A percentile compares a stretch with the other conserved stretches of the same genome.
Conservation (phyloP, 2,797 vertebrate genomes). For the Sus cebifrons region DNA sequence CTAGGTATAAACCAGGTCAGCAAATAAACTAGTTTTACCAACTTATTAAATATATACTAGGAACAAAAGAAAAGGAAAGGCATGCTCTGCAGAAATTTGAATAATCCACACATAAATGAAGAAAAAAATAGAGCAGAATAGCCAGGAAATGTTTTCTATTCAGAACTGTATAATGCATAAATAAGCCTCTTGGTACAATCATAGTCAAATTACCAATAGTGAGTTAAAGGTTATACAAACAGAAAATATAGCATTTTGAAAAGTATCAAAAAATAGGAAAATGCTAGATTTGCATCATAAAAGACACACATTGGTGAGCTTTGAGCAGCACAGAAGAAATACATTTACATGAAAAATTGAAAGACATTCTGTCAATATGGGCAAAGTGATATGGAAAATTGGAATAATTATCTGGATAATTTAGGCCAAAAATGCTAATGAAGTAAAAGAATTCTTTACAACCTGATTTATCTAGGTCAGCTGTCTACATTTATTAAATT, state of each 20-base stretch:
- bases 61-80: not conserved
- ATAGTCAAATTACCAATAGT: slow-evolving; percentile 57
- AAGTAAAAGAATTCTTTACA: slow-evolving; percentile 69
- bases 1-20: not conserved
- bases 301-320: slow-evolving; percentile 49
- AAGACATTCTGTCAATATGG: slow-evolving; percentile 71
- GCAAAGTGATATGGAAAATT: slow-evolving; percentile 77
- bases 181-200: not conserved
- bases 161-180: slow-evolving; percentile 15
- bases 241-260: slow-evolving; percentile 59
- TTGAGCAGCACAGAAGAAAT: slow-evolving; percentile 63
- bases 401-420: slow-evolving; percentile 76
- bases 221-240: slow-evolving; percentile 74
- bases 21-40: slow-evolving; percentile 4
- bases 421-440: slow-evolving; percentile 79
- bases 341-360: slow-evolving; percentile 65
- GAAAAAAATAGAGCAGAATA: slow-evolving; percentile 17
- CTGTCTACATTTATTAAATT: slow-evolving; percentile 81
- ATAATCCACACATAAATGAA: not conserved
- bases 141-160: slow-evolving; percentile 46
- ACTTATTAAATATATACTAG: not conserved
- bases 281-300: slow-evolving; percentile 81
- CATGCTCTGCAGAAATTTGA: slow-evolving; percentile 64
- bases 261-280: slow-evolving; percentile 65
- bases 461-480: slow-evolving; percentile 71